Evolutionary conservation across 1,140 invertebrate species (phyloP), one percentile per base, ranked within the genome.

Genomic region (Drosophila asahinai): DNA sequence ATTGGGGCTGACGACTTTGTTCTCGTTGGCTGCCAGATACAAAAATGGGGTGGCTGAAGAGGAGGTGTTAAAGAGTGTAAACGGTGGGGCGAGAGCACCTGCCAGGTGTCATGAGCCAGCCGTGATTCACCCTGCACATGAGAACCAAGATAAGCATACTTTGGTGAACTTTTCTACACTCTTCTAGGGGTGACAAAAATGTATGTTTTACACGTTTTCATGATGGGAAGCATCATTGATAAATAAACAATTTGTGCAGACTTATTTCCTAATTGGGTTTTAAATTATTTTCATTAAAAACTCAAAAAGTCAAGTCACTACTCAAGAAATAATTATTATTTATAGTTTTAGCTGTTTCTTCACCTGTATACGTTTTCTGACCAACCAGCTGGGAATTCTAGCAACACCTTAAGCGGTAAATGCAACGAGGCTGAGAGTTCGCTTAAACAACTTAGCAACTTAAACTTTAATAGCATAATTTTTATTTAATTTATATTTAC

Each of bases 1-100:
- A 70, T 73, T 72, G 70, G 11, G 66, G 42, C 49, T 49, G 73
- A 80, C 45, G 61, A 73, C 80, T 73, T 61, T 73, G 54, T 73
- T 60, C 74, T 74, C 62, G 58, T 51, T 77, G 22, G 64, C 38
- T 61, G 58, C 40, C 19, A 66, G 27, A 66, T 33, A 66, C 40
- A 66, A 42, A 17, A 43, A 27, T 8, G 42, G 25, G 33, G 49
- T 12, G 64, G 63, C 15, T 2, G 17, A 38, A 25, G 3, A 12
- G 42, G 48, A n/a, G 33, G 27, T 30, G 30, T 45, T 38, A 47
- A 38, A 43, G 27, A 11, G 27, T 57, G 54, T 57, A 57, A 57
- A 11, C 36, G 52, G 65, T 30, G 52, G 66, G n/a, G 65, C 30
- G 52, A 38, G n/a, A 65, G 22, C 14, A 48, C 48, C 38, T 25